Evolutionary conservation across 2,797 vertebrate species (phyloP).

Genomic region (Chromis chromis): DNA sequence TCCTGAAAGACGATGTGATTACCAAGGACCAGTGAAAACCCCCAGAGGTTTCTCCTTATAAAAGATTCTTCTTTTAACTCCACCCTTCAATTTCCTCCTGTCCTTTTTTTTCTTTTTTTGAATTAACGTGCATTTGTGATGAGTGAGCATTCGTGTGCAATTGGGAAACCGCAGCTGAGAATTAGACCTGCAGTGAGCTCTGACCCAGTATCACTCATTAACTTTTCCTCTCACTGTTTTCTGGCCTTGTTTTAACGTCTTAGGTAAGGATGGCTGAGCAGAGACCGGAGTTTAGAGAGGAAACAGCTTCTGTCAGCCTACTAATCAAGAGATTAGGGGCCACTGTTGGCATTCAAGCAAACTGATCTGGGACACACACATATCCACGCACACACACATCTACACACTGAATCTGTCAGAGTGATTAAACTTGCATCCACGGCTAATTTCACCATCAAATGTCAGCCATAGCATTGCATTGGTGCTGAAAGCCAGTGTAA

Average conservation of each 20-base stretch:
- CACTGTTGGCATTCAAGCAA: conserved; percentile 76
- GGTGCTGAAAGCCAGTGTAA: conserved; percentile 73
- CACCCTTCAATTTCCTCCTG: conserved; percentile 1
- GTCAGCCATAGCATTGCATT: conserved; percentile 69
- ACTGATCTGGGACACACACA: conserved; percentile 75
- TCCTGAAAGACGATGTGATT: conserved; percentile 67
- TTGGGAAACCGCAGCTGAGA: conserved; percentile 21
- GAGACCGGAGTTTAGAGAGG: conserved; percentile 70
- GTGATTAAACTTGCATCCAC: conserved; percentile 78
- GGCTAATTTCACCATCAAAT: conserved; percentile 84
- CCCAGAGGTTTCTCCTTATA: conserved; percentile 26
- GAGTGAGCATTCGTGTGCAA: conserved; percentile 20
- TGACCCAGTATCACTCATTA: conserved; percentile 62
- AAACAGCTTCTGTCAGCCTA: conserved; percentile 80
- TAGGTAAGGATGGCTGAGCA: conserved; percentile 71
- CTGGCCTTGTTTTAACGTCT: conserved; percentile 65
- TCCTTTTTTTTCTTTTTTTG: background rate
- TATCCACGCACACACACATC: conserved; percentile 28
- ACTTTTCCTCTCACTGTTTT: conserved; percentile 57
- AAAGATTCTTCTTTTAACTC: background rate
- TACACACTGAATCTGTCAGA: conserved; percentile 66
- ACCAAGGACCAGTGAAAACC: conserved; percentile 61
- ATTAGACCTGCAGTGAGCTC: conserved; percentile 49
- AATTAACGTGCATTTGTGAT: conserved; percentile 31
- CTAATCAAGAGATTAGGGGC: conserved; percentile 86